Base-by-base conservation (phyloP, 2,797 vertebrate species). In the Sphenodon punctatus region DNA sequence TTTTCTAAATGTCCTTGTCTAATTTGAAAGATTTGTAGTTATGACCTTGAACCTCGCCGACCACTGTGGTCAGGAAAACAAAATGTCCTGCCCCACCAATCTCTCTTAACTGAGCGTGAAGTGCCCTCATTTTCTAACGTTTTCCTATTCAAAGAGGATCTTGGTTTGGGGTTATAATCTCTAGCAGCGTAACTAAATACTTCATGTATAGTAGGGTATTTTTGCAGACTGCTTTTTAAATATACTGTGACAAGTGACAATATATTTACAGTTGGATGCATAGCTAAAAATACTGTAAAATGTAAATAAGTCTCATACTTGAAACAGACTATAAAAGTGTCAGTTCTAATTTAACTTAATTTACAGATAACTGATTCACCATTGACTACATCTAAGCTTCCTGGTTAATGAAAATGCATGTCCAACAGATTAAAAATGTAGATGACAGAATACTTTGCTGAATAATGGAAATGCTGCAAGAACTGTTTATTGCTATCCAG, bases 301-400 rank as follows among this genome's bases (percentile, higher is more conserved):
- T 61, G 78, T 91, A 90, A 92, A 88, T 64, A 27, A 80, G 56
- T 17, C 89, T 64, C 79, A 91, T 93, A 93, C 87, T 92, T 93
- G 91, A 93, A 87, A 56, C 69, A 72, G 22, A 32, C 34, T 8
- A 64, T 3, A 4, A 74, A 75, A 46, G 64, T 83, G 45, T 67
- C 65, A 45, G 53, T 81, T 63, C 32, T 66, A 2, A 0, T 2
- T 64, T 45, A 78, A 79, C 53, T 67, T 84, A 46, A 63, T 19
- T 32, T 63, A n/a, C 75, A 68, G 30, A 27, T 70, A n/a, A 82
- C 56, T 16, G n/a, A n/a, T n/a, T n/a, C n/a, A n/a, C 70, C 39
- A 60, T 13, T 71, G 82, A 25, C 71, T 82, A 80, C 74, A 63
- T 75, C 82, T 0, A 3, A 23, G n/a, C 74, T 43, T 46, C n/a